phyloP scores from a whole-genome alignment of 2,888 invertebrate genomes.

The Nasonovia ribisnigri region DNA sequence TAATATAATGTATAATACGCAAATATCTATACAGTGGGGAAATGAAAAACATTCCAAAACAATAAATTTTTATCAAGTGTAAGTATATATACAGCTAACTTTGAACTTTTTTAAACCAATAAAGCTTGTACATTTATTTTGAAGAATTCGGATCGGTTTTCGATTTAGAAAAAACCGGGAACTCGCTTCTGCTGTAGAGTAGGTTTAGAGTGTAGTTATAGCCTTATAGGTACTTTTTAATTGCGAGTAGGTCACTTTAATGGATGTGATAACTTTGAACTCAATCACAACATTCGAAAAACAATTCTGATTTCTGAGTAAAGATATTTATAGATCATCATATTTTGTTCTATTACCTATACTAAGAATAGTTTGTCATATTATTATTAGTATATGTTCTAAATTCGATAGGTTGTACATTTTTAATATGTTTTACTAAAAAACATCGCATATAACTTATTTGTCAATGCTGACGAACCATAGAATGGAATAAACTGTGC shows the following conservation, averaged over 20 bases:
- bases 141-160: not conserved
- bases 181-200: not conserved
- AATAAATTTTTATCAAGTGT: not conserved
- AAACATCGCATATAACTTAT: no score
- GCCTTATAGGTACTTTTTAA: no score
- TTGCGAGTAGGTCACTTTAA: not conserved
- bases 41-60: not conserved
- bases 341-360: not conserved
- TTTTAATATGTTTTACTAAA: no score
- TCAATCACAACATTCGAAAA: not conserved
- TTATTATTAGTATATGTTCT: no score
- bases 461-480: no score
- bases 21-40: not conserved
- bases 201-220: not conserved
- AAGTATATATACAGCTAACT: not conserved
- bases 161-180: not conserved
- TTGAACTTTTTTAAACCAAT: not conserved
- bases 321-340: not conserved
- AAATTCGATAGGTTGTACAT: no score
- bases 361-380: no score
- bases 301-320: not conserved
- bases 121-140: not conserved
- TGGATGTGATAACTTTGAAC: not conserved
- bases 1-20: not conserved
- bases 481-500: no score